Conservation (phyloP, 2,888 invertebrate genomes). For the Pachycephus smyrnensis region DNA sequence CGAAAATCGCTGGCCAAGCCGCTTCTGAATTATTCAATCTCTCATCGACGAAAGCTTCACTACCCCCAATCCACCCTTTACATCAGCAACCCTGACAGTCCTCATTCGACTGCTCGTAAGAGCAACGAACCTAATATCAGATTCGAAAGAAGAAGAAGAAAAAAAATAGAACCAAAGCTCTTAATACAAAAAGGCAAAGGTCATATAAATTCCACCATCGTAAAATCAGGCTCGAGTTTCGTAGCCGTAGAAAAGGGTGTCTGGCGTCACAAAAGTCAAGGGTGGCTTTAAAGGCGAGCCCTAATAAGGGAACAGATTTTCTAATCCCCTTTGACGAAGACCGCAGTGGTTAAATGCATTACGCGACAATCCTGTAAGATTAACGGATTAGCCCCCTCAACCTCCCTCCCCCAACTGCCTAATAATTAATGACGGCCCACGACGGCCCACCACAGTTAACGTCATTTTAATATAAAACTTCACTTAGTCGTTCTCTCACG, state of each 20-base stretch:
- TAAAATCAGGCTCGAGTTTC: background rate
- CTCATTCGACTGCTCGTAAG: background rate
- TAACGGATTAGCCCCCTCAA: constrained; percentile 25
- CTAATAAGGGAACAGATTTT: constrained; percentile 21
- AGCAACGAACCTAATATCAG: constrained; percentile 11
- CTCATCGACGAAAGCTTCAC: constrained; percentile 48
- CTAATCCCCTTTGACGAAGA: constrained; percentile 27
- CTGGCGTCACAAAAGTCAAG: background rate
- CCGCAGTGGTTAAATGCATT: constrained; percentile 3
- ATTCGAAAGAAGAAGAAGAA: background rate
- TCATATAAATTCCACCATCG: background rate
- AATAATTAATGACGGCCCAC: constrained; percentile 32
- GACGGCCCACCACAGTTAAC: background rate
- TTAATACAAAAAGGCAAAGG: background rate
- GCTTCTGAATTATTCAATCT: constrained; percentile 59
- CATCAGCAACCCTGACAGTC: background rate
- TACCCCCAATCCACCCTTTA: constrained; percentile 20
- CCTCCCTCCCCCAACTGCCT: constrained; percentile 20
- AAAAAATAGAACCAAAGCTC: background rate
- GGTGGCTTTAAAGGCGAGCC: background rate
- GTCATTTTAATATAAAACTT: background rate
- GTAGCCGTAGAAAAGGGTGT: background rate
- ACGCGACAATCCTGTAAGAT: constrained; percentile 33
- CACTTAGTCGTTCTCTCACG: background rate
- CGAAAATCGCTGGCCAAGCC: constrained; percentile 56